Base-by-base conservation (phyloP, 2,888 invertebrate species). In the Megalurothrips usitatus region DNA sequence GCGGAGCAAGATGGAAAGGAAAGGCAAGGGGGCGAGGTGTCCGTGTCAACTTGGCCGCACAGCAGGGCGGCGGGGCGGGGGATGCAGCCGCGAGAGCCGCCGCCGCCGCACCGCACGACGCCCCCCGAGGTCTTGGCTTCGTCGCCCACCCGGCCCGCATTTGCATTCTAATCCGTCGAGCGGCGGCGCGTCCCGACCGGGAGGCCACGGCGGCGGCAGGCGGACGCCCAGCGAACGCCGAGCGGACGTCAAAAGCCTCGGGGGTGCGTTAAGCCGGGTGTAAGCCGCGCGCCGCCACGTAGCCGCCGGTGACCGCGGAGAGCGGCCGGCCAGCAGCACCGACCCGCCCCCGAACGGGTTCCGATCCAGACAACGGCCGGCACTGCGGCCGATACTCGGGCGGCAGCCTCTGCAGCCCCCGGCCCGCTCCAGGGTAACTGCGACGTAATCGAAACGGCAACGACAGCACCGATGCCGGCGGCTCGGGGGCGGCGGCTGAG, bases 1-100 rank as follows among this genome's bases (percentile, higher is more conserved):
- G 23, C 23, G 68, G 68, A 26, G 68, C 68, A 75, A 75, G 68
- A 75, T 75, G 68, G 68, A 75, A 26, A 17, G 58, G 58, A n/a
- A n/a, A 58, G 52, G 52, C 4, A 12, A n/a, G 58, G 58, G 17
- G 14, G 58, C 6, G 58, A 58, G 58, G 58, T 17, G 58, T 17
- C 34, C n/a, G 58, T 58, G 58, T 58, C 58, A 58, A 58, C 58
- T 43, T 43, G 34, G 58, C 58, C 12, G 14, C 58, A n/a, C 58
- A n/a, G 58, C 58, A 12, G 52, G 52, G 17, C 58, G 58, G 6
- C 52, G 52, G 52, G 52, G 3, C 19, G 52, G 68, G 68, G 23
- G 68, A n/a, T 43, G 34, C 34, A 43, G 68, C 23, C 23, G 68
- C 68, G 1, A 23, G 23, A 52, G 52, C 52, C 11, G 52, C 52